A percentile compares a stretch with the other conserved stretches of the same genome.
Evolutionary conservation across 2,797 vertebrate species (phyloP).

Genomic region (Alfaro cultratus): DNA sequence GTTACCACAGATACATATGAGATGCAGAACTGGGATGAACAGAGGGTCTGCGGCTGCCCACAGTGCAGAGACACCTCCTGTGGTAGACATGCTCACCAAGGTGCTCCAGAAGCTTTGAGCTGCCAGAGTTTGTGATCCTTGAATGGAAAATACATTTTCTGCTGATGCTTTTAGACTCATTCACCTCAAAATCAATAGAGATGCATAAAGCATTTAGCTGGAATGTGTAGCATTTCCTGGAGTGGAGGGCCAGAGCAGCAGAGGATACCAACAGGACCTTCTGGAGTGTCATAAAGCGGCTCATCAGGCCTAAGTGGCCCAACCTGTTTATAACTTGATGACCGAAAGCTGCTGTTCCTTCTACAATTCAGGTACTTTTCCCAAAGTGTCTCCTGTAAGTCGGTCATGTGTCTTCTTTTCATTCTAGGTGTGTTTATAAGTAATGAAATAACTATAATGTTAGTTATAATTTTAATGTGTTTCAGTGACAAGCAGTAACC

Average conservation of each 20-base stretch:
- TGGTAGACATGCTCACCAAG: slow-evolving; percentile 22
- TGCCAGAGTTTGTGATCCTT: not conserved
- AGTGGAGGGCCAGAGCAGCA: slow-evolving; percentile 26
- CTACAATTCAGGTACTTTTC: not conserved
- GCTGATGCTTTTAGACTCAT: not conserved
- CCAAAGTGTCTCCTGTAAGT: slow-evolving; percentile 15
- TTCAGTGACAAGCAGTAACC: slow-evolving; percentile 29
- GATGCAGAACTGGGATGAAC: slow-evolving; percentile 33
- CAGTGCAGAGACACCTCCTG: not conserved
- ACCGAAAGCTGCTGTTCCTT: no score
- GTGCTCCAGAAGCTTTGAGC: slow-evolving; percentile 6
- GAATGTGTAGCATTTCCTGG: not conserved
- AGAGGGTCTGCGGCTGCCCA: not conserved
- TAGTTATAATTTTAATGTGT: no score
- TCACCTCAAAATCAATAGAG: not conserved
- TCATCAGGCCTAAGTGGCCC: not conserved
- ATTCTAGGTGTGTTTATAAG: not conserved
- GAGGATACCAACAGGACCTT: slow-evolving; percentile 35
- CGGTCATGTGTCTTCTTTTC: not conserved
- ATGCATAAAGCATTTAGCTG: not conserved
- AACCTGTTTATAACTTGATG: not conserved
- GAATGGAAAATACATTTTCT: slow-evolving; percentile 1
- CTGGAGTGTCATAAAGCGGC: slow-evolving; percentile 8
- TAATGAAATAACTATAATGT: no score
- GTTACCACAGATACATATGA: not conserved